Conservation (phyloP, 2,113 vertebrate species). For the Aegotheles bennettii region DNA sequence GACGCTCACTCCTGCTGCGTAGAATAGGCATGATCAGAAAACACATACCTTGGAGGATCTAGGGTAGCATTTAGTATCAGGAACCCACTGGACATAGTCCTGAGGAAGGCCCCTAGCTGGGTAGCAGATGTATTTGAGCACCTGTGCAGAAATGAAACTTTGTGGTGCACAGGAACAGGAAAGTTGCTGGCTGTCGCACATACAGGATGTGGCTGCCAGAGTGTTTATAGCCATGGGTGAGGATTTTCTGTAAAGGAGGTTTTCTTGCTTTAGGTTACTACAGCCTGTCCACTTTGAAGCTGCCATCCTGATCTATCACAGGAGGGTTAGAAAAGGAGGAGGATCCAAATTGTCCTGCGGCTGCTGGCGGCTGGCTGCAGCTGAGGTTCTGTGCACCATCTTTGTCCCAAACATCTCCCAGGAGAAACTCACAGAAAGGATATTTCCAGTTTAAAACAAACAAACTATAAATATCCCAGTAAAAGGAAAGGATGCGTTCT, state of each 20-base stretch:
- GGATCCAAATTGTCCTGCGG: neutral
- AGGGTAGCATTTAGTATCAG: neutral
- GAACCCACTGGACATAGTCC: neutral
- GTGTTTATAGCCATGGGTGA: neutral
- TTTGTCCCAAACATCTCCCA: neutral
- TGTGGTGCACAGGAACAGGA: neutral
- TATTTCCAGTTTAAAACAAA: conserved; percentile 27
- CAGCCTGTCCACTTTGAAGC: neutral
- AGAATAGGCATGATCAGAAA: neutral
- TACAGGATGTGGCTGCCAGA: rapidly evolving
- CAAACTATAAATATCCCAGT: conserved; percentile 40
- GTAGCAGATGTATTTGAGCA: neutral
- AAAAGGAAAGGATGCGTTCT: neutral
- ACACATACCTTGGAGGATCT: neutral
- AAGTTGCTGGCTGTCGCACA: neutral
- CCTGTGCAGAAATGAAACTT: neutral
- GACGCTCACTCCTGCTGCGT: neutral
- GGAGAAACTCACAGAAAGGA: neutral
- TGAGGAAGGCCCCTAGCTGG: neutral
- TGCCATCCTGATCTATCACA: neutral
- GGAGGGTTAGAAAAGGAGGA: neutral
- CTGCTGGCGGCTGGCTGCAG: neutral
- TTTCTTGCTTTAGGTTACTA: neutral
- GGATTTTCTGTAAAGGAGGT: neutral
- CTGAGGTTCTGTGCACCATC: neutral